Percentiles rank a stretch among this genome's conserved stretches.
phyloP scores from a whole-genome alignment of 2,113 vertebrate species.

The Melanerpes aurifrons region DNA sequence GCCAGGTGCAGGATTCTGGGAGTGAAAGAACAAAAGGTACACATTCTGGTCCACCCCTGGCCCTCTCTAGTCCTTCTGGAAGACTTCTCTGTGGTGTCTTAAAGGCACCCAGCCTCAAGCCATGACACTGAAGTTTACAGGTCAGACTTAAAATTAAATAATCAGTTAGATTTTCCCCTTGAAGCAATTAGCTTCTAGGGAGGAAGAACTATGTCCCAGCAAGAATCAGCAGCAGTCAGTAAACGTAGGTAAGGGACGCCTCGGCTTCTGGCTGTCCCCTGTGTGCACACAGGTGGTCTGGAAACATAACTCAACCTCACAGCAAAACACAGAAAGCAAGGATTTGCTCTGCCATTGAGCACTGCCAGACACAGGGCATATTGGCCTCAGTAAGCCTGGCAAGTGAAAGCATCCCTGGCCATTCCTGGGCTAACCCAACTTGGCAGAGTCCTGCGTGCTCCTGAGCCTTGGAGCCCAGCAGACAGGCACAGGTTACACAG shows the following conservation, averaged over 20 bases:
- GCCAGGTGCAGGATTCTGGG: too few relatives aligned
- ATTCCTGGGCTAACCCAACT: background rate
- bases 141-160: background rate
- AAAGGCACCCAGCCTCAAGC: too few relatives aligned
- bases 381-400: background rate
- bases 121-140: background rate
- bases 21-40: too few relatives aligned
- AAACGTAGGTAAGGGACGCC: slow-evolving; percentile 1
- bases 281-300: background rate
- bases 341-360: background rate
- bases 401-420: background rate
- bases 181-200: background rate
- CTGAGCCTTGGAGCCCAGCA: background rate
- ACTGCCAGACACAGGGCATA: background rate
- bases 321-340: background rate
- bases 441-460: background rate
- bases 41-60: too few relatives aligned
- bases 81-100: too few relatives aligned
- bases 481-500: accelerated
- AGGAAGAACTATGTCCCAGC: background rate
- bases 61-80: too few relatives aligned
- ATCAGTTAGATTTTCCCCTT: background rate
- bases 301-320: background rate
- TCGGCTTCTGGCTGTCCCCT: background rate
- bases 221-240: too few relatives aligned